Base-by-base conservation (phyloP, 2,113 vertebrate species). In the Gymnorhina tibicen region DNA sequence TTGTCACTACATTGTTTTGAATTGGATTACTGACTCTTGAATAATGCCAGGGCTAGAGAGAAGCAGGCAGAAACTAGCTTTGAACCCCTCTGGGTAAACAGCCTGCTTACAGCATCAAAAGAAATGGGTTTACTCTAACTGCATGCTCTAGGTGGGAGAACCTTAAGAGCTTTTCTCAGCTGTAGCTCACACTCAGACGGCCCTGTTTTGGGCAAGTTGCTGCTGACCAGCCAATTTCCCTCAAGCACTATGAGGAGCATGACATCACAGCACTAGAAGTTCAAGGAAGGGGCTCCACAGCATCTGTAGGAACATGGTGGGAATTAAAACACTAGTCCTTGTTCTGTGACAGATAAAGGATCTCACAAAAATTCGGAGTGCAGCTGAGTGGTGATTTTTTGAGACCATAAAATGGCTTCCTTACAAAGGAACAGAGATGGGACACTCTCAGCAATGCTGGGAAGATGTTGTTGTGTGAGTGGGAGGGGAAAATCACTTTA, bases 21-120 rank as follows among this genome's bases (percentile, higher is more conserved):
- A 91, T 59, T 85, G 87, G 81, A 60, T 93, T 92, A 94, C 78
- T 72, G 83, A 82, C 68, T 94, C 79, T 11, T 93, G 58, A 91
- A 93, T 89, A 83, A 92, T 74, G 76, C 24, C 47, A 92, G 64
- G 32, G 37, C 79, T 55, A 81, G 76, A 53, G 14, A 89, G 49
- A 81, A 87, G 83, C 33, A 56, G 47, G 58, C 39, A 87, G 59
- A 86, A 92, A 81, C 32, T 63, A 60, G 63, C 41, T 91, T 84
- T 96, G 44, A 92, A 87, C 2, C 23, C 63, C 37, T 81, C 47
- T 83, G 74, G 41, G 55, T 87, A 93, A 96, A 94, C 18, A 94
- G 22, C 19, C 56, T 3, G 5, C 7, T 89, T 67, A 68, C 19
- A 91, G 46, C 69, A 82, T 82, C 49, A 22, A 64, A 89, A 89